These are phyloP conservation scores for Rhingia campestris DNA, from an alignment of 2,888 invertebrate genomes.

Conservation along the genomic window DNA sequence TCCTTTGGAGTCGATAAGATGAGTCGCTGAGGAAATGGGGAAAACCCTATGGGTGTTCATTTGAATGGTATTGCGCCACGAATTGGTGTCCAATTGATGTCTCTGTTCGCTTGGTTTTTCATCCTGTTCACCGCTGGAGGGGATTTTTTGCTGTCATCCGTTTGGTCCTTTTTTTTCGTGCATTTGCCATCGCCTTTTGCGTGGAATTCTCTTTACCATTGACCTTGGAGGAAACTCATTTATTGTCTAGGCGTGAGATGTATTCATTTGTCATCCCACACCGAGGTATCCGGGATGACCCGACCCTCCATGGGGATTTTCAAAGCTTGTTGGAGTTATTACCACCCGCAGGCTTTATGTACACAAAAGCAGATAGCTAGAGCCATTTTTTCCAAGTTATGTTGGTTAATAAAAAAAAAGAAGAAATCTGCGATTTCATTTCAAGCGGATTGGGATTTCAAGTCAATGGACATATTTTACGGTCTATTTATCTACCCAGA, in stretches of 20 bases:
- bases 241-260: conserved; percentile 20
- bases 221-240: conserved; percentile 15
- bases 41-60: background rate
- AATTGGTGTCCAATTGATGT: conserved; percentile 19
- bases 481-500: background rate
- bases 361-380: background rate
- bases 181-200: background rate
- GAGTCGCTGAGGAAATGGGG: background rate
- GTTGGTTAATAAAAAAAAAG: conserved; percentile 22
- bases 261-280: conserved; percentile 7
- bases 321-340: conserved; percentile 8
- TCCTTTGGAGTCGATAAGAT: conserved; percentile 14
- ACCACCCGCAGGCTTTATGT: background rate
- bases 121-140: background rate
- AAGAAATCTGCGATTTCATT: conserved; percentile 5
- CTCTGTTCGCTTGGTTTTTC: conserved; percentile 20
- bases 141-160: background rate
- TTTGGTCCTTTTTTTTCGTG: background rate
- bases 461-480: conserved; percentile 18
- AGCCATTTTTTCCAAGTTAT: background rate
- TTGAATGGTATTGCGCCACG: conserved; percentile 17
- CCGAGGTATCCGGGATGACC: background rate
- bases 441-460: conserved; percentile 2
- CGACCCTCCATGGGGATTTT: conserved; percentile 16
- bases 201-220: conserved; percentile 4